phyloP scores from a whole-genome alignment of 2,113 vertebrate genomes.

The Amazona guildingii region DNA sequence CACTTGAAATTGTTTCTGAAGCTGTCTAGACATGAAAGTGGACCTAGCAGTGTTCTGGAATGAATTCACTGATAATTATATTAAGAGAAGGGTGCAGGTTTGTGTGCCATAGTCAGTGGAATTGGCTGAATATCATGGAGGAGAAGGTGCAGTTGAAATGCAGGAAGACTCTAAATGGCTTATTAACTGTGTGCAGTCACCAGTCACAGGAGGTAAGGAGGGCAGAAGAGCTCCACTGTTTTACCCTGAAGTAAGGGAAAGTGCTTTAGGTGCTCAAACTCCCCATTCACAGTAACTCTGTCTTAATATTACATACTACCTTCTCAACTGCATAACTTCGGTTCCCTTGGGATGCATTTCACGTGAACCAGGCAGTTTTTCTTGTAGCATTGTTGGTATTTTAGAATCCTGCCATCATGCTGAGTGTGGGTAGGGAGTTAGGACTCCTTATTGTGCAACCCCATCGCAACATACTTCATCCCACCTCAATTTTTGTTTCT shows the following conservation, averaged over 20 bases:
- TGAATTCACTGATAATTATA: accelerated
- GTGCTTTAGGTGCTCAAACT: not conserved
- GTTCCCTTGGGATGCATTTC: not conserved
- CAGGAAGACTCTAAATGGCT: not conserved
- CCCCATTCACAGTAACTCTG: not conserved
- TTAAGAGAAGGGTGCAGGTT: not conserved
- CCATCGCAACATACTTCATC: not conserved
- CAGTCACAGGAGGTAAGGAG: not conserved
- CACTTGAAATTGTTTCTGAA: not conserved
- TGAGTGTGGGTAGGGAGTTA: not conserved
- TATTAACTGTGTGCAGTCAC: not conserved
- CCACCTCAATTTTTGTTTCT: not conserved
- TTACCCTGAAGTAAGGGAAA: not conserved
- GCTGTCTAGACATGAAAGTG: not conserved
- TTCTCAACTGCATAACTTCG: not conserved
- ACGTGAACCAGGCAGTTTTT: not conserved
- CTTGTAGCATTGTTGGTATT: not conserved
- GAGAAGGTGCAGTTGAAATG: not conserved
- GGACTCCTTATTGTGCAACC: not conserved
- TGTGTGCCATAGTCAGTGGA: not conserved
- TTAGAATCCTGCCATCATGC: not conserved
- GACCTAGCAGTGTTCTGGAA: not conserved
- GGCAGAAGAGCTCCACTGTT: not conserved
- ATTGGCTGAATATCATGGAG: not conserved
- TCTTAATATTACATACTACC: accelerated